Conservation (phyloP, 2,888 invertebrate species). For the Eustalomyia histrio region DNA sequence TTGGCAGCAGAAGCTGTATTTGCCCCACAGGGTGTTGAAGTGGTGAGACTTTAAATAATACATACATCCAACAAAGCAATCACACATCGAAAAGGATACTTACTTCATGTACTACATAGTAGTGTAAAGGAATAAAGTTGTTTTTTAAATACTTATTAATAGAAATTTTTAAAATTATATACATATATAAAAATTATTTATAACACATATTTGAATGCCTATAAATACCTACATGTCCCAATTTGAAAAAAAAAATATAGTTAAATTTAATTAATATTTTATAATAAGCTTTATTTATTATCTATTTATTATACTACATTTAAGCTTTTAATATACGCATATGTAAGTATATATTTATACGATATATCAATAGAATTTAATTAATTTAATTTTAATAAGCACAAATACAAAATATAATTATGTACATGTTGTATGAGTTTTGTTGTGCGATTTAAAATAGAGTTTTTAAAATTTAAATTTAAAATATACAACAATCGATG, state of each 20-base stretch:
- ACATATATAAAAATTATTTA: background rate
- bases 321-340: background rate
- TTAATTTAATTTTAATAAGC: background rate
- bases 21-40: conserved; percentile 77
- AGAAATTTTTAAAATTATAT: too few species aligned
- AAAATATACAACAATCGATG: too few species aligned
- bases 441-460: too few species aligned
- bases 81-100: background rate
- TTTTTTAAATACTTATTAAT: background rate
- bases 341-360: conserved; percentile 27
- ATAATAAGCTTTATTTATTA: conserved; percentile 53
- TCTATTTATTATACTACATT: conserved; percentile 20
- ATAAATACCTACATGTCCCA: background rate
- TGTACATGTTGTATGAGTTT: too few species aligned
- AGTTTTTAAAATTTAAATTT: too few species aligned
- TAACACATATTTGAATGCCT: too few species aligned
- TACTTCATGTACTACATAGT: background rate
- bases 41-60: conserved; percentile 76
- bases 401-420: too few species aligned
- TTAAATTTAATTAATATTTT: conserved; percentile 54
- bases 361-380: conserved; percentile 19
- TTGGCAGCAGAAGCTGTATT: conserved; percentile 78
- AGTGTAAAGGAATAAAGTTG: conserved; percentile 3
- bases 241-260: conserved; percentile 21
- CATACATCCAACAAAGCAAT: conserved; percentile 1